phyloP scores from a whole-genome alignment of 2,113 vertebrate genomes.

The Scortum barcoo region DNA sequence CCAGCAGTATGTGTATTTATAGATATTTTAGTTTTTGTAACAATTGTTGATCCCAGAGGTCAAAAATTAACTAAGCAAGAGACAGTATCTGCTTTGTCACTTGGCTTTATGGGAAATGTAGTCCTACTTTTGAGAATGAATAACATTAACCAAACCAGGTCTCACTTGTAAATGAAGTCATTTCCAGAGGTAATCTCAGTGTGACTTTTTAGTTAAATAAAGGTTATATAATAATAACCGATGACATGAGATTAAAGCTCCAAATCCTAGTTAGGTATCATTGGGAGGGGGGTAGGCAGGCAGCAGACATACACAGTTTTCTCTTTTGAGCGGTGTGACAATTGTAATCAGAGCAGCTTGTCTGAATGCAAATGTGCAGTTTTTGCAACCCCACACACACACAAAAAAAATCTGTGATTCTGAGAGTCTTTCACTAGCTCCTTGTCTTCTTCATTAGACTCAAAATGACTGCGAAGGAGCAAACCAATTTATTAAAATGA shows the following conservation, averaged over 20 bases:
- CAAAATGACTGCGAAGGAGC: constrained; percentile 2
- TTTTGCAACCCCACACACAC: too few relatives aligned
- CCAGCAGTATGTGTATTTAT: not conserved
- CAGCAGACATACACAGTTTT: too few relatives aligned
- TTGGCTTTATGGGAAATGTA: not conserved
- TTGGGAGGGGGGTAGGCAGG: too few relatives aligned
- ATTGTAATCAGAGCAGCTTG: too few relatives aligned
- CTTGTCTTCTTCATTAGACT: not conserved
- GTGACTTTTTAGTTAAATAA: too few relatives aligned
- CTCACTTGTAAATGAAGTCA: too few relatives aligned
- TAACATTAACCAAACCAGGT: not conserved
- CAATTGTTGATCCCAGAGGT: not conserved
- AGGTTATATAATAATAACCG: too few relatives aligned
- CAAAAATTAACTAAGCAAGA: not conserved
- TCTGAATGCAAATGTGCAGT: too few relatives aligned
- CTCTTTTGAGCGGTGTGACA: too few relatives aligned
- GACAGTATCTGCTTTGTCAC: not conserved
- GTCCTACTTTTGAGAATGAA: not conserved
- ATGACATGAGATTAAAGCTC: not conserved
- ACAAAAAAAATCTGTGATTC: not conserved
- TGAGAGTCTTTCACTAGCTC: not conserved
- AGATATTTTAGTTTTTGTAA: not conserved
- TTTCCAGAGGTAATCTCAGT: too few relatives aligned
- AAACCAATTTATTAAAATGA: constrained; percentile 14
- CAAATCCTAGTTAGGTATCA: too few relatives aligned